Evolutionary conservation across 1,140 invertebrate species (phyloP).

Genomic region (Magallana gigas): DNA sequence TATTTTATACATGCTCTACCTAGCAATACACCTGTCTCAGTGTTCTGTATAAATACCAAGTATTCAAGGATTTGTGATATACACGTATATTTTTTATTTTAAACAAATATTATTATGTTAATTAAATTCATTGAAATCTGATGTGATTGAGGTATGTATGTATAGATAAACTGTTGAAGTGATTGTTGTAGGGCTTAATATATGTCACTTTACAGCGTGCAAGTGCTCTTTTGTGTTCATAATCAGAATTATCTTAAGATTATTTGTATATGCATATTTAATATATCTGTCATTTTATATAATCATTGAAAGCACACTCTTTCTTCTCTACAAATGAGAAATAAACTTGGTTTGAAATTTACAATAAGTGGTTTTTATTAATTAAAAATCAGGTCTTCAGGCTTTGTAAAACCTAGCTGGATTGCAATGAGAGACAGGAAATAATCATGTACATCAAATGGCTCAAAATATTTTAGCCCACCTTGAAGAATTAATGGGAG

Average conservation of each 20-base stretch:
- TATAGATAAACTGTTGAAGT: neutral
- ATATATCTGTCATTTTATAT: slow-evolving; percentile 9
- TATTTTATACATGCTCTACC: slow-evolving; percentile 5
- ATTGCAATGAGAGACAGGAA: no score
- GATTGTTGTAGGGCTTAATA: slow-evolving; percentile 13
- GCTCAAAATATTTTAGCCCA: no score
- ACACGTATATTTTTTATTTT: neutral
- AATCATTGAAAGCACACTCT: neutral
- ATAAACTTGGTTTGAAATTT: neutral
- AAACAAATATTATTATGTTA: neutral
- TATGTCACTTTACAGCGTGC: neutral
- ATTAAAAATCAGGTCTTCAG: no score
- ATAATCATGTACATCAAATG: no score
- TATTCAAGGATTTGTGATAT: neutral
- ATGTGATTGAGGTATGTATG: neutral
- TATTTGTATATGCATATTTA: neutral
- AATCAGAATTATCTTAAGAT: slow-evolving; percentile 11
- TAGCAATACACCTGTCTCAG: slow-evolving; percentile 34
- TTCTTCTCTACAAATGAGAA: neutral
- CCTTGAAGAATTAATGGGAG: no score
- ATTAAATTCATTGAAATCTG: neutral
- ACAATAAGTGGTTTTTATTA: no score
- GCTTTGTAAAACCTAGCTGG: no score
- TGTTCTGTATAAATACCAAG: neutral
- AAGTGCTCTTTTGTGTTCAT: slow-evolving; percentile 31